A percentile compares a stretch with the other conserved stretches of the same genome.
Evolutionary conservation across 1,140 invertebrate species (phyloP).

Genomic region (Asobara japonica): DNA sequence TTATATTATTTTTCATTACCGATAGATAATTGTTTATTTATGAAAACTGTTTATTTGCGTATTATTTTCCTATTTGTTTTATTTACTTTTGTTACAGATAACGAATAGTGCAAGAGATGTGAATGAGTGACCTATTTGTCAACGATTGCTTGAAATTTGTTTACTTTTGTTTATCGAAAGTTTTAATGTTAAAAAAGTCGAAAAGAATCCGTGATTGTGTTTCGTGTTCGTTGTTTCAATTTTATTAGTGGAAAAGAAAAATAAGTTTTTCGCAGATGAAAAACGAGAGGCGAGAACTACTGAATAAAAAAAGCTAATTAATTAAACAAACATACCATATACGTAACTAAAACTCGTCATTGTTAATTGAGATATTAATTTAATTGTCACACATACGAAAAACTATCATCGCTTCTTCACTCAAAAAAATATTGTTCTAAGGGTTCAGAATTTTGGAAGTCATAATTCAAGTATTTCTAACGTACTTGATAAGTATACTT

Average conservation of each 20-base stretch:
- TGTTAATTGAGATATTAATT: conserved; percentile 40
- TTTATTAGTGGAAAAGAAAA: background rate
- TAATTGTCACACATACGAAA: conserved; percentile 29
- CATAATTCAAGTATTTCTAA: too few relatives aligned
- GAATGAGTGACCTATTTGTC: conserved; percentile 19
- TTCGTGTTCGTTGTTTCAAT: conserved; percentile 5
- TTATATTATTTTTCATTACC: conserved; percentile 65
- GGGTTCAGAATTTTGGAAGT: too few relatives aligned
- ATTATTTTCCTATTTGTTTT: conserved; percentile 60
- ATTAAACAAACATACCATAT: conserved; percentile 38
- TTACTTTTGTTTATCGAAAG: conserved; percentile 40
- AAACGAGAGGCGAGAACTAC: background rate
- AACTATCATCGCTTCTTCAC: conserved; percentile 39
- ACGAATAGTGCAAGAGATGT: conserved; percentile 35
- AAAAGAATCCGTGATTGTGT: conserved; percentile 23
- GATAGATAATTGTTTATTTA: conserved; percentile 66
- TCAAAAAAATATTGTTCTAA: too few relatives aligned
- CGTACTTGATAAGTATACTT: too few relatives aligned
- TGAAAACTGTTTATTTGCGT: conserved; percentile 64
- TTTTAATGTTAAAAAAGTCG: conserved; percentile 2
- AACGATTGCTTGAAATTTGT: conserved; percentile 39
- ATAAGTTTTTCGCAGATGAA: background rate
- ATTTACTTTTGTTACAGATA: conserved; percentile 57
- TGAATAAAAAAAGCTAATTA: conserved; percentile 23
- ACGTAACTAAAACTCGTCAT: conserved; percentile 42